Percentiles rank a stretch among this genome's conserved stretches.
phyloP scores from a whole-genome alignment of 2,888 invertebrate species.

The Pemphredon lugubris region DNA sequence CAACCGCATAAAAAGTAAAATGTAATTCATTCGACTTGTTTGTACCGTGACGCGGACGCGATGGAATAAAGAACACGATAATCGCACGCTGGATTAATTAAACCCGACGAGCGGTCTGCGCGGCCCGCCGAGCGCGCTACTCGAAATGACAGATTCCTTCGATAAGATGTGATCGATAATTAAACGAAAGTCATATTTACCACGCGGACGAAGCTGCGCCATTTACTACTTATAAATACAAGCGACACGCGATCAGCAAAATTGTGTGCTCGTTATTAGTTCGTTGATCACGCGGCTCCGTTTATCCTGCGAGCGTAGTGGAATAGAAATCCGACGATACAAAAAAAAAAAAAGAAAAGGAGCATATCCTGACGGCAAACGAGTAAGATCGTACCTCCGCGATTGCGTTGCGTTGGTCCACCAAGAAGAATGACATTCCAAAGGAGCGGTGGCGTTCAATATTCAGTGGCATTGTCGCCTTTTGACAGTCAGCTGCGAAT shows the following conservation, averaged over 20 bases:
- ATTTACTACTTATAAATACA: no score
- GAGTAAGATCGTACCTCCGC: constrained; percentile 1
- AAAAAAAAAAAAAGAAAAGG: no score
- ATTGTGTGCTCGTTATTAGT: no score
- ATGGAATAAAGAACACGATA: not conserved
- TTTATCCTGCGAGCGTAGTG: no score
- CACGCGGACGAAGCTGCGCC: not conserved
- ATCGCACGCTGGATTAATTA: not conserved
- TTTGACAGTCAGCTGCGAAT: constrained; percentile 33
- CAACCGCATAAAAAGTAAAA: no score
- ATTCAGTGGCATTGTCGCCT: constrained; percentile 42
- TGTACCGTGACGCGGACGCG: no score
- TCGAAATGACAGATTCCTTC: not conserved
- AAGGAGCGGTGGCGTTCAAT: constrained; percentile 27
- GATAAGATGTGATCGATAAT: not conserved
- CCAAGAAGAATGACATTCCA: constrained; percentile 22
- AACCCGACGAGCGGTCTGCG: not conserved
- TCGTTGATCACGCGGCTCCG: no score
- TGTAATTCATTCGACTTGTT: no score
- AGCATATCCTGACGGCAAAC: not conserved
- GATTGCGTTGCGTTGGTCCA: constrained; percentile 33
- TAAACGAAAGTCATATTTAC: not conserved
- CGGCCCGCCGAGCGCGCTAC: not conserved
- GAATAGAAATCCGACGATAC: no score
- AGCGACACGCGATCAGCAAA: no score